phyloP scores from a whole-genome alignment of 2,888 invertebrate species.

The Litoditis marina region DNA sequence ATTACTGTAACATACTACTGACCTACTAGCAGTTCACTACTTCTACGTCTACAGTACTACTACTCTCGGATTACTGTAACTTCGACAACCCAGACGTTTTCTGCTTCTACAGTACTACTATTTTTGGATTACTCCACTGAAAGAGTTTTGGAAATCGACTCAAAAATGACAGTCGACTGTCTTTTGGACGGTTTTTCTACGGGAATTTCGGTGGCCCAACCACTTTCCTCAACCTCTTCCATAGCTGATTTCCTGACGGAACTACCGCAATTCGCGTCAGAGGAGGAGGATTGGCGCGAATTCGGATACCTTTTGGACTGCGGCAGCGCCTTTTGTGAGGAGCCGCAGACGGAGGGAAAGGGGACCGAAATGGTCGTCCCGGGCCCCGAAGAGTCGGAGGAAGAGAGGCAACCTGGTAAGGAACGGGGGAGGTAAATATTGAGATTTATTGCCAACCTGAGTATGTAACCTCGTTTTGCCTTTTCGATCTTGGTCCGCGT shows the following conservation, averaged over 20 bases:
- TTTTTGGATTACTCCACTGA: not conserved
- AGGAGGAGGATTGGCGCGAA: conserved; percentile 30
- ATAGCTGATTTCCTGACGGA: conserved; percentile 13
- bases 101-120: not conserved
- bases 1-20: too few relatives aligned
- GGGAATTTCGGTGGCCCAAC: too few relatives aligned
- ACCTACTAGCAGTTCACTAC: too few relatives aligned
- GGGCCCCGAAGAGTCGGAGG: not conserved
- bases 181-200: conserved; percentile 14
- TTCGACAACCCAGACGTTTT: too few relatives aligned
- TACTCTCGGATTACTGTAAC: conserved; percentile 1
- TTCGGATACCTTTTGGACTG: conserved; percentile 32
- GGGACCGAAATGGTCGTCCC: conserved; percentile 2
- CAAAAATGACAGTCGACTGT: conserved; percentile 10
- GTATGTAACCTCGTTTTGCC: too few relatives aligned
- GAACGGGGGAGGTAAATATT: too few relatives aligned
- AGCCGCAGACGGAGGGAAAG: too few relatives aligned
- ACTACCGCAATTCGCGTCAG: conserved; percentile 27
- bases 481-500: too few relatives aligned
- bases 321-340: not conserved
- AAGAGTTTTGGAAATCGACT: too few relatives aligned
- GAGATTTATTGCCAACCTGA: too few relatives aligned
- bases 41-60: too few relatives aligned
- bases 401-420: not conserved
- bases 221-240: conserved; percentile 10